A percentile compares a stretch with the other conserved stretches of the same genome.
These are phyloP conservation scores for Climacteris rufus DNA, from an alignment of 2,113 vertebrate species.

Conservation along the genomic window DNA sequence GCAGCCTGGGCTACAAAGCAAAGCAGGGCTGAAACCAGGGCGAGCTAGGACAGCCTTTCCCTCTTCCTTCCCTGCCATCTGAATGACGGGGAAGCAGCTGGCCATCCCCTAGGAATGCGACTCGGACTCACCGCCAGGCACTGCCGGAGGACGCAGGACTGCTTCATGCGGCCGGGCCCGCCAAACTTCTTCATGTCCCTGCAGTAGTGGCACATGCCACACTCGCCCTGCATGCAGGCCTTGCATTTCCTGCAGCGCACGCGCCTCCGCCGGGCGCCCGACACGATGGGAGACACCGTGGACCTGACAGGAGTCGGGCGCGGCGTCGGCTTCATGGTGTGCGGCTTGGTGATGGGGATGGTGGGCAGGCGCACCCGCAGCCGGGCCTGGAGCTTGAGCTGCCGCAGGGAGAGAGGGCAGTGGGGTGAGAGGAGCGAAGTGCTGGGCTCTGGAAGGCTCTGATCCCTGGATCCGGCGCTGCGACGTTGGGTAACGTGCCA, in stretches of 20 bases:
- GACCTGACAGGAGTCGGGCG: conserved; percentile 78
- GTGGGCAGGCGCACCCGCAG: conserved; percentile 77
- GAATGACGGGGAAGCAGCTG: background rate
- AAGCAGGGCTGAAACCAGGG: conserved; percentile 35
- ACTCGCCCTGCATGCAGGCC: conserved; percentile 89
- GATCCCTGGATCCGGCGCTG: background rate
- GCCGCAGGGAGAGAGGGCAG: background rate
- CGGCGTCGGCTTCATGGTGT: conserved; percentile 82
- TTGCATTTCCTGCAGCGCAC: conserved; percentile 92
- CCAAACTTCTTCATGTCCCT: conserved; percentile 99
- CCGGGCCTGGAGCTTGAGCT: conserved; percentile 77
- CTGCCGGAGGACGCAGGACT: conserved; percentile 98
- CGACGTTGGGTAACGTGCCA: accelerated
- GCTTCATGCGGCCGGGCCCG: conserved; percentile 96
- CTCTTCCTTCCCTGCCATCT: background rate
- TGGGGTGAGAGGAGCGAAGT: accelerated
- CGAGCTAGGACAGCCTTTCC: background rate
- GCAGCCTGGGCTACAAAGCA: conserved; percentile 86
- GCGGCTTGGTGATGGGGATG: conserved; percentile 82
- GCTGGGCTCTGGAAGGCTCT: background rate
- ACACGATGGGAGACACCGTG: conserved; percentile 80
- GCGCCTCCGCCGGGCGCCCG: conserved; percentile 83
- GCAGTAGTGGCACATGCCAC: conserved; percentile 91
- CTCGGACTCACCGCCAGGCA: conserved; percentile 88
- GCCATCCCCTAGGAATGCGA: background rate